These are phyloP conservation scores for Eurystomus glaucurus DNA, from an alignment of 2,797 vertebrate genomes.

Conservation along the genomic window DNA sequence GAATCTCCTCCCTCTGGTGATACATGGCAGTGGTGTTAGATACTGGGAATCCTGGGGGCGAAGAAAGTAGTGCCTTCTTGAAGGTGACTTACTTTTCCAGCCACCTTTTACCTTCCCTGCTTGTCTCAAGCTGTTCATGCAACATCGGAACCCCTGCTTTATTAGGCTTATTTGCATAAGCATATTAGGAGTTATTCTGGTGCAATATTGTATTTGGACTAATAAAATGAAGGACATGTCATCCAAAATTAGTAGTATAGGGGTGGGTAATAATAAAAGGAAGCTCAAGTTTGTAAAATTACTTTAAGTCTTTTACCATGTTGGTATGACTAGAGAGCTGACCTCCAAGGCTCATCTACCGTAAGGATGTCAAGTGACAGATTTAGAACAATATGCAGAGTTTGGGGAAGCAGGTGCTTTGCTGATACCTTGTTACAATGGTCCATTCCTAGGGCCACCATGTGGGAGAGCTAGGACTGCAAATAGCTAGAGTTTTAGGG, in stretches of 20 bases:
- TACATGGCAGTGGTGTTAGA: neutral
- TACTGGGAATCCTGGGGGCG: neutral
- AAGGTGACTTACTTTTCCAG: conserved; percentile 1
- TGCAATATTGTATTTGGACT: conserved; percentile 42
- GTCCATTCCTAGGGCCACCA: neutral
- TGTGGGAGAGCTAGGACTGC: neutral
- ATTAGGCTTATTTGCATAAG: conserved; percentile 16
- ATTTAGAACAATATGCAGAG: neutral
- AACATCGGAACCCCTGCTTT: neutral
- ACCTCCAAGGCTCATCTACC: neutral
- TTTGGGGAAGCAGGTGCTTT: neutral
- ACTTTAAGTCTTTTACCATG: neutral
- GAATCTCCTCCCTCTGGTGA: neutral
- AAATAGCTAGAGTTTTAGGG: neutral
- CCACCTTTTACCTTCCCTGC: neutral
- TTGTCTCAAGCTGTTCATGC: neutral
- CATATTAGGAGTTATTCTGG: conserved; percentile 23
- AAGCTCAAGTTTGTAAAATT: conserved; percentile 37
- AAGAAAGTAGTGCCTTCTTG: neutral
- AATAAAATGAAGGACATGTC: conserved; percentile 54
- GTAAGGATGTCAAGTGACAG: neutral
- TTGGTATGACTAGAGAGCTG: neutral
- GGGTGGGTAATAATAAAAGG: conserved; percentile 40
- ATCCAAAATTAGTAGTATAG: conserved; percentile 53
- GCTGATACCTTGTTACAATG: neutral